Evolutionary conservation across 2,888 invertebrate genomes (phyloP), one percentile per base, ranked within the genome.

Genomic region (Eupithecia tripunctaria): DNA sequence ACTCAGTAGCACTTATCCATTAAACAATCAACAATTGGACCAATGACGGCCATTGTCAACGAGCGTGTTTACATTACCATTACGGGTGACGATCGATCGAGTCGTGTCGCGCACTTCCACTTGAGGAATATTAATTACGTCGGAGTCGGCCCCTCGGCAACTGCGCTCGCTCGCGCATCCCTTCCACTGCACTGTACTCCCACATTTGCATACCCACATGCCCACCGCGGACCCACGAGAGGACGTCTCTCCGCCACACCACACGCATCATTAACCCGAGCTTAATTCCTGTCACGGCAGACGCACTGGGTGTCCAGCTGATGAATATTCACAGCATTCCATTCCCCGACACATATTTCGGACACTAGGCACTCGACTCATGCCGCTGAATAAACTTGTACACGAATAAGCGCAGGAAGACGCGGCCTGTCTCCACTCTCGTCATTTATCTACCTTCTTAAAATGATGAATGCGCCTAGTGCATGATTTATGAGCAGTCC

Each of bases 311-410:
- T 93, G 94, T 93, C 92, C 94, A 88, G 84, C 90, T 90, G 89
- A 91, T 94, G 93, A 94, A 94, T 94, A 94, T 94, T 93, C 91
- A 94, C 90, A 83, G 85, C 93, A 93, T 93, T 93, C 92, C 91
- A 91, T 91, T 91, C 91, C 92, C 91, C 89, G 86, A 93, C 93
- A 92, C 91, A 91, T 93, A 93, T 93, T 63, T 93, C 91, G 89
- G 91, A 92, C 90, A 91, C 90, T 88, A 87, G 86, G 84, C 72
- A 64, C 86, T 64, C 84, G 87, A 32, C 62, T n/a, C 90, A 91
- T 90, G 89, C 88, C 87, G 91, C 91, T 90, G 89, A 91, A 91
- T 91, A 92, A 90, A 91, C 56, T 56, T 25, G 87, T 80, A 84
- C 82, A 84, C 86, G 87, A 85, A 88, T 88, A 89, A 90, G 88